Base-by-base conservation (phyloP, 1,140 invertebrate species). In the Phymastichus coffea region DNA sequence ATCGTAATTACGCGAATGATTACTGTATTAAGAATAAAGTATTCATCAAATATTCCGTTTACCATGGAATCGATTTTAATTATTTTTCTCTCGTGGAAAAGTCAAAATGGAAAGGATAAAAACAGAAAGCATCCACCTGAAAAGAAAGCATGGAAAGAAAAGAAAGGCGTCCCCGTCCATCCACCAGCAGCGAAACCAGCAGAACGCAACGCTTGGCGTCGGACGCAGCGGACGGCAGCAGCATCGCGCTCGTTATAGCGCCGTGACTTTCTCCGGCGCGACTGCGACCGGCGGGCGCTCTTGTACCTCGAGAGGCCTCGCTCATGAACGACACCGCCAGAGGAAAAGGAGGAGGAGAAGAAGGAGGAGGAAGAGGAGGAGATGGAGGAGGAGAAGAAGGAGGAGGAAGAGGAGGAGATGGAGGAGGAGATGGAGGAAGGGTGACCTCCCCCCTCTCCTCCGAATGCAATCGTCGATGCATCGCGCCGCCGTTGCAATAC, bases 241-340 rank as follows among this genome's bases (percentile, higher is more conserved):
- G 66, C 64, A 67, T 69, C 67, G n/a, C n/a, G n/a, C n/a, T n/a
- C n/a, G n/a, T n/a, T n/a, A n/a, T 64, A 66, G 53, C 61, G 69
- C 63, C 52, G 37, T 61, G 59, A 70, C 69, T 72, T 72, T 70
- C 69, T 70, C 69, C 47, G 57, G 33, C 28, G 57, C 54, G 47
- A 61, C 61, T 60, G 49, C 65, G 46, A 61, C 57, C 58, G 54
- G 58, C 30, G 35, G 44, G 17, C 59, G 59, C 59, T 61, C 59
- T 61, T 61, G 59, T 37, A 56, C 52, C 43, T 61, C 44, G 35
- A 51, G 59, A 55, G 59, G 52, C 22, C 44, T 49, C 52, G 59
- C 58, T 61, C 58, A 40, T 61, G 58, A 61, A 54, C 58, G 51
- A n/a, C 19, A 2, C 2, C 23, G 26, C 12, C 1, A 20, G 17